phyloP scores from a whole-genome alignment of 2,797 vertebrate genomes.

The Falco peregrinus region DNA sequence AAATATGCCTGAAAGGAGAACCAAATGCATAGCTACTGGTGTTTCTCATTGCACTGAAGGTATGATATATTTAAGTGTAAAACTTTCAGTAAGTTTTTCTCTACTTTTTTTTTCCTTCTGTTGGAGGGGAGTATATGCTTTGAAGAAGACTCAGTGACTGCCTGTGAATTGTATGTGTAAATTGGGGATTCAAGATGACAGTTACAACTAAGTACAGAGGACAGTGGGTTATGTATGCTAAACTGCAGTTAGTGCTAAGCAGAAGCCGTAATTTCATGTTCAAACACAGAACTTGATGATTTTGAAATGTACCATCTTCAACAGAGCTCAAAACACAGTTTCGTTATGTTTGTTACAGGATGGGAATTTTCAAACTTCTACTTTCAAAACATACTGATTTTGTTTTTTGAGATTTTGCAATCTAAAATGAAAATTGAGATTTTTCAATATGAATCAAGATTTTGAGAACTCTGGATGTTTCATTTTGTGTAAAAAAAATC shows the following conservation, averaged over 20 bases:
- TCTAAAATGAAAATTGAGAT: not conserved
- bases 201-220: not conserved
- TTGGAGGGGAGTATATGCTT: not conserved
- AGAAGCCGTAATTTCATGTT: slow-evolving; percentile 10
- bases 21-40: not conserved
- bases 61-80: not conserved
- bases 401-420: not conserved
- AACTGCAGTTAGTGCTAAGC: not conserved
- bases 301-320: not conserved
- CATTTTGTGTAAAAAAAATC: not conserved
- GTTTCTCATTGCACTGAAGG: not conserved
- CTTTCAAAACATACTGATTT: not conserved
- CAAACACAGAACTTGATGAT: not conserved
- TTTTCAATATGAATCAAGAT: not conserved
- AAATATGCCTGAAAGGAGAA: not conserved
- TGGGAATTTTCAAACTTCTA: not conserved
- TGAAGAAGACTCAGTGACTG: not conserved
- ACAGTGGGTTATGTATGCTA: not conserved
- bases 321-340: not conserved
- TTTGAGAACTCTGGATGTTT: not conserved
- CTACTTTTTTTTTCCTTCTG: not conserved
- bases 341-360: not conserved
- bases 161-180: not conserved
- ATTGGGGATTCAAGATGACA: not conserved
- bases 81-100: not conserved